A percentile compares a stretch with the other conserved stretches of the same genome.
Conservation (phyloP, 2,888 invertebrate species). For the Luffia ferchaultella region DNA sequence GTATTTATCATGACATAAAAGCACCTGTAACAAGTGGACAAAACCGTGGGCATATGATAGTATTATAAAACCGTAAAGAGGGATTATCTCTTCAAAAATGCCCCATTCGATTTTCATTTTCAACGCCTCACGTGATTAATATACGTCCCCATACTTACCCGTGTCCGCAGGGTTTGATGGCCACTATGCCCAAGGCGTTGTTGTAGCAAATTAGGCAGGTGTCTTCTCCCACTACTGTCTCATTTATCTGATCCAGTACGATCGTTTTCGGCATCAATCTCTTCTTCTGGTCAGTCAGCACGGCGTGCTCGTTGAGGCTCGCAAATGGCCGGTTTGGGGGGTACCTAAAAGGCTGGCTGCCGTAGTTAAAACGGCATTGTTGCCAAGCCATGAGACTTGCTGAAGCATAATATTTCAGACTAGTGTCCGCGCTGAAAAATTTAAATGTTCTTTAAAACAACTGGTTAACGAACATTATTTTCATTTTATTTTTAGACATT, state of each 20-base stretch:
- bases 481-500: too few species aligned
- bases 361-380: conserved; percentile 94
- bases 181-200: conserved; percentile 74
- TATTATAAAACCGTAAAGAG: too few species aligned
- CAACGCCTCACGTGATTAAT: too few species aligned
- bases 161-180: conserved; percentile 86
- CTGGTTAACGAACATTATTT: too few species aligned
- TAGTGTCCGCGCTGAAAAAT: conserved; percentile 73
- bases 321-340: conserved; percentile 72
- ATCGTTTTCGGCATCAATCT: conserved; percentile 82
- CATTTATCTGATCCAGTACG: conserved; percentile 76
- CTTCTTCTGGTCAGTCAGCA: conserved; percentile 79
- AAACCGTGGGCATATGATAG: too few species aligned
- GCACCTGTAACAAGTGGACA: too few species aligned
- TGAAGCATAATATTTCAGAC: conserved; percentile 95
- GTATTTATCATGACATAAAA: too few species aligned
- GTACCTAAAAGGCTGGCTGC: conserved; percentile 77
- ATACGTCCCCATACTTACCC: conserved; percentile 74
- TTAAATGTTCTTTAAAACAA: conserved; percentile 9
- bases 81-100: too few species aligned
- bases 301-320: conserved; percentile 80
- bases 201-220: conserved; percentile 91
- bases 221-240: conserved; percentile 79
- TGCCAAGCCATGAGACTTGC: conserved; percentile 98
- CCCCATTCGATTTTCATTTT: too few species aligned